phyloP scores from a whole-genome alignment of 2,797 vertebrate genomes.

The Distichodus sexfasciatus region DNA sequence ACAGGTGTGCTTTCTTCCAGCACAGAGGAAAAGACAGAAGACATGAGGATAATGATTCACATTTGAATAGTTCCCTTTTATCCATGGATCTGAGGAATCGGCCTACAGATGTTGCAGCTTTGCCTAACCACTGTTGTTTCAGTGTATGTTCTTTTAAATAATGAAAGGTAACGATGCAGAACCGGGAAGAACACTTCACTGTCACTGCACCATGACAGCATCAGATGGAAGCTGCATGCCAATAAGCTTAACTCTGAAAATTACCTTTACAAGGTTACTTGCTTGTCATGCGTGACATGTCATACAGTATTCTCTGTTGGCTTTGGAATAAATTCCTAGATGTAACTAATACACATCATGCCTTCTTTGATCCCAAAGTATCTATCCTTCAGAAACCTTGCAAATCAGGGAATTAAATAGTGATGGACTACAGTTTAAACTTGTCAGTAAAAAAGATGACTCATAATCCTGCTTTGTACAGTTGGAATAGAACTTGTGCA shows the following conservation, averaged over 20 bases:
- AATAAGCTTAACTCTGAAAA: slow-evolving; percentile 18
- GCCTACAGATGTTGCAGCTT: slow-evolving; percentile 4
- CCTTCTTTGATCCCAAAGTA: neutral
- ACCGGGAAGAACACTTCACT: neutral
- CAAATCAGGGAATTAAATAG: neutral
- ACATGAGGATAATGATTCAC: slow-evolving; percentile 20
- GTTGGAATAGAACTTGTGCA: too few relatives aligned
- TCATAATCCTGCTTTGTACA: too few relatives aligned
- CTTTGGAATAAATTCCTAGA: neutral
- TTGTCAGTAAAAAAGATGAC: neutral
- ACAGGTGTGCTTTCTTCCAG: neutral
- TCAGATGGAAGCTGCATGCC: slow-evolving; percentile 19
- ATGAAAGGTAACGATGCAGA: slow-evolving; percentile 20
- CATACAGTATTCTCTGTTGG: neutral
- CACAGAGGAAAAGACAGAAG: neutral
- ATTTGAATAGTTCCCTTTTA: slow-evolving; percentile 23
- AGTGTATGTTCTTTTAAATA: slow-evolving; percentile 24
- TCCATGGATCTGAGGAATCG: slow-evolving; percentile 22
- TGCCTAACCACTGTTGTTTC: slow-evolving; percentile 2
- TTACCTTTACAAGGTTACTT: neutral
- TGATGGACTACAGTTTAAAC: neutral
- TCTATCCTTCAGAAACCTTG: neutral
- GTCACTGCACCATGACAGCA: neutral
- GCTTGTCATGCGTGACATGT: neutral
- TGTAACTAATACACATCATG: neutral